Evolutionary conservation across 2,888 invertebrate genomes (phyloP).

Genomic region (Aspidapion aeneum): DNA sequence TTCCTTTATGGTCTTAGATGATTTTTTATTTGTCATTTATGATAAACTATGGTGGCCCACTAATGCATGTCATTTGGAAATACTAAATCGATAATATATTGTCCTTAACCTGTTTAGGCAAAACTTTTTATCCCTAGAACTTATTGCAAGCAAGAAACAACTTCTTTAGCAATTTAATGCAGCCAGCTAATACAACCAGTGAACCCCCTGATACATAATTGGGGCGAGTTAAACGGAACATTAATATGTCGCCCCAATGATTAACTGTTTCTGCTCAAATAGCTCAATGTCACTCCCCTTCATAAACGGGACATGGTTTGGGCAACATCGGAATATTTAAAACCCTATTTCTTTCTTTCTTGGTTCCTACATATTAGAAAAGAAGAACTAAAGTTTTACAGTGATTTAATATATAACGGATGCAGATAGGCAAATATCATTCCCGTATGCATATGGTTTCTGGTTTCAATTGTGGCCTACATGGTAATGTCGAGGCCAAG

Average conservation of each 20-base stretch:
- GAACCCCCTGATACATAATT: conserved; percentile 10
- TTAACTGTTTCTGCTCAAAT: conserved; percentile 7
- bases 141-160: not conserved
- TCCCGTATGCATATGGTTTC: not conserved
- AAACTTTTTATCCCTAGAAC: too few relatives aligned
- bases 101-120: too few relatives aligned
- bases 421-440: not conserved
- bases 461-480: too few relatives aligned
- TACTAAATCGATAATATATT: too few relatives aligned
- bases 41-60: too few relatives aligned
- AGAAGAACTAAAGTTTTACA: too few relatives aligned
- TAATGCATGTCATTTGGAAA: too few relatives aligned
- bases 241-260: conserved; percentile 22
- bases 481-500: too few relatives aligned
- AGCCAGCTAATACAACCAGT: not conserved
- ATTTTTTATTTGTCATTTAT: too few relatives aligned
- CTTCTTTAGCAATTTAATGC: not conserved
- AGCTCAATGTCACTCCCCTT: not conserved
- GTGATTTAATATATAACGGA: not conserved
- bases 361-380: too few relatives aligned
- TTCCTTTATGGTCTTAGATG: too few relatives aligned
- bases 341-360: not conserved
- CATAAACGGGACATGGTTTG: not conserved
- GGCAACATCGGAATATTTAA: not conserved
- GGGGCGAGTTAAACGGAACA: conserved; percentile 18